A percentile compares a stretch with the other conserved stretches of the same genome.
phyloP scores from a whole-genome alignment of 2,888 invertebrate genomes.

The Drosophila limbata region DNA sequence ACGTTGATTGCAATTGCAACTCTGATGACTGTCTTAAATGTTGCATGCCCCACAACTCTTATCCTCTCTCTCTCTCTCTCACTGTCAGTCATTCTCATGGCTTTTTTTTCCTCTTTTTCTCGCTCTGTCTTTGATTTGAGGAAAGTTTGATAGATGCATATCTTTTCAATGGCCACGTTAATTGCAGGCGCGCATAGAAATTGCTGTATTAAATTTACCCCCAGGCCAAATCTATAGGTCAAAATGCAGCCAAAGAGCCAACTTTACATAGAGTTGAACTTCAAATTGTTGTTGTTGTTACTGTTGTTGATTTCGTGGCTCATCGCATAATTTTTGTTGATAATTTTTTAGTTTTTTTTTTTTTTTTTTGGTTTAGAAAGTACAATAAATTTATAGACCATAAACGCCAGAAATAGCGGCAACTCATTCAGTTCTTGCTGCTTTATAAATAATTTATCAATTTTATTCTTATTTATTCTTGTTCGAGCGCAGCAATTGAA shows the following conservation, averaged over 20 bases:
- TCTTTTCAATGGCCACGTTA: conserved; percentile 65
- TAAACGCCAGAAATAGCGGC: conserved; percentile 61
- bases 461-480: conserved; percentile 49
- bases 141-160: conserved; percentile 64
- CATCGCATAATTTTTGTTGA: conserved; percentile 45
- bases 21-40: conserved; percentile 58
- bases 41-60: conserved; percentile 38
- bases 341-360: conserved; percentile 15
- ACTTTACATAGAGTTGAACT: conserved; percentile 20
- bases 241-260: conserved; percentile 12
- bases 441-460: conserved; percentile 78
- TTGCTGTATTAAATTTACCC: conserved; percentile 69
- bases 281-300: conserved; percentile 13
- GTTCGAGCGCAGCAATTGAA: conserved; percentile 61
- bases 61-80: background rate
- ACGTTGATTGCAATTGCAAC: conserved; percentile 73
- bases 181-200: conserved; percentile 74
- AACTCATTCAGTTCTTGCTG: conserved; percentile 26
- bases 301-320: conserved; percentile 25
- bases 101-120: background rate
- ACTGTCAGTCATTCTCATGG: background rate
- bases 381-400: conserved; percentile 74
- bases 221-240: conserved; percentile 32
- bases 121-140: conserved; percentile 33
- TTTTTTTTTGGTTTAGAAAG: conserved; percentile 55